Evolutionary conservation across 1,140 invertebrate species (phyloP).

Genomic region (Diachasmimorpha longicaudata): DNA sequence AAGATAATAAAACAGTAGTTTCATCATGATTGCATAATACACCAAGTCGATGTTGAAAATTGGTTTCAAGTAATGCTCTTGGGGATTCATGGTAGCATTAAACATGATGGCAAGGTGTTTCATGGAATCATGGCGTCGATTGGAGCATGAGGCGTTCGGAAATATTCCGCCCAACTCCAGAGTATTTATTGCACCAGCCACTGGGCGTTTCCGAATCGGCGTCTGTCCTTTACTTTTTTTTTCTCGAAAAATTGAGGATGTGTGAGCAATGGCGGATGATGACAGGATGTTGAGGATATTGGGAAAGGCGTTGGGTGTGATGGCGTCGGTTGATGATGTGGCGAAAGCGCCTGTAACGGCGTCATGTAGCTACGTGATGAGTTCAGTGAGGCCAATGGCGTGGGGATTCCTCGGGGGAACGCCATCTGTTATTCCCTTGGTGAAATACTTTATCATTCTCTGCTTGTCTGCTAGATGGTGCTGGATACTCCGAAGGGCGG

Average conservation of each 20-base stretch:
- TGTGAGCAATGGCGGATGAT: not conserved
- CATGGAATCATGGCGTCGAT: too few species aligned
- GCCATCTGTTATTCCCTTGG: slow-evolving; percentile 38
- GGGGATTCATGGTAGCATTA: not conserved
- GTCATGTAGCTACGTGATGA: slow-evolving; percentile 32
- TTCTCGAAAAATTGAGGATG: not conserved
- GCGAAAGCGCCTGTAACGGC: slow-evolving; percentile 31
- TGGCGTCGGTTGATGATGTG: slow-evolving; percentile 59
- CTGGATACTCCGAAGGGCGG: not conserved
- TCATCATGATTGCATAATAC: not conserved
- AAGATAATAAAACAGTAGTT: not conserved
- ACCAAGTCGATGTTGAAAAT: not conserved
- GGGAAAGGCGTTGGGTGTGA: slow-evolving; percentile 28
- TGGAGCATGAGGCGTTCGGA: too few species aligned
- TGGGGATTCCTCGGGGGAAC: slow-evolving; percentile 11
- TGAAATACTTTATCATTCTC: not conserved
- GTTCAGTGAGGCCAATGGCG: slow-evolving; percentile 28
- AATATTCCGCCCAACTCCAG: too few species aligned
- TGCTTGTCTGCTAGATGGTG: slow-evolving; percentile 33
- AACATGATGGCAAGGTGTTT: not conserved
- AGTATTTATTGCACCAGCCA: too few species aligned
- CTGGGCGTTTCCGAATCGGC: too few species aligned
- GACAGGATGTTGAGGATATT: not conserved
- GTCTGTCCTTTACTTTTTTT: too few species aligned
- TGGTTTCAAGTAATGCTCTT: not conserved